Conservation (phyloP, 1,140 invertebrate species). For the Episyrphus balteatus region DNA sequence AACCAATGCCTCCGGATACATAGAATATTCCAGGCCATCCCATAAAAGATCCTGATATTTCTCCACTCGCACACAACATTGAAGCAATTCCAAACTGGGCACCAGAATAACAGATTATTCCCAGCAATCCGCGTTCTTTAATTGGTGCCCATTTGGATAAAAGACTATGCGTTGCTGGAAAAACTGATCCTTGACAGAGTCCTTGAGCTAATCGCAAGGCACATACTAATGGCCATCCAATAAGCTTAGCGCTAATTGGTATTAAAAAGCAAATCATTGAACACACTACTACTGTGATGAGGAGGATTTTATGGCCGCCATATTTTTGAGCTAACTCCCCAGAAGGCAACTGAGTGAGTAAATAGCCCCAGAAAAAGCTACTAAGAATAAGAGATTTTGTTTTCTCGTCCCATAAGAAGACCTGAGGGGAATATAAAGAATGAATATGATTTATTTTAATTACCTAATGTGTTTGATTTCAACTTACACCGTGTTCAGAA, state of each 20-base stretch:
- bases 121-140: slow-evolving; percentile 42
- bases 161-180: slow-evolving; percentile 62
- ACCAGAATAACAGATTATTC: slow-evolving; percentile 46
- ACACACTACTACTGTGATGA: slow-evolving; percentile 38
- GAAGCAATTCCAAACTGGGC: slow-evolving; percentile 58
- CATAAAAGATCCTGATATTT: slow-evolving; percentile 43
- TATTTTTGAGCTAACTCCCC: slow-evolving; percentile 50
- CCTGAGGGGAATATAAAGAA: background rate
- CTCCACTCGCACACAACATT: slow-evolving; percentile 45
- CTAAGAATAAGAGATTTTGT: slow-evolving; percentile 41
- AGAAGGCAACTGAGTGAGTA: slow-evolving; percentile 44
- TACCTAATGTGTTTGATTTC: background rate
- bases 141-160: slow-evolving; percentile 60
- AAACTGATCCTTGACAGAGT: slow-evolving; percentile 59
- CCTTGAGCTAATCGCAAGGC: slow-evolving; percentile 58
- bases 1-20: slow-evolving; percentile 48
- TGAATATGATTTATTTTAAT: too few relatives aligned
- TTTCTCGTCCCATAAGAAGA: slow-evolving; percentile 7
- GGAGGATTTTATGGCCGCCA: slow-evolving; percentile 48
- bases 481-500: background rate
- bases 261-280: slow-evolving; percentile 27
- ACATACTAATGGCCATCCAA: slow-evolving; percentile 43
- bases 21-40: slow-evolving; percentile 71
- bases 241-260: slow-evolving; percentile 17
- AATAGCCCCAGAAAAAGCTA: slow-evolving; percentile 48